A percentile compares a stretch with the other conserved stretches of the same genome.
Conservation (phyloP, 2,888 invertebrate species). For the Augiades crinisus region DNA sequence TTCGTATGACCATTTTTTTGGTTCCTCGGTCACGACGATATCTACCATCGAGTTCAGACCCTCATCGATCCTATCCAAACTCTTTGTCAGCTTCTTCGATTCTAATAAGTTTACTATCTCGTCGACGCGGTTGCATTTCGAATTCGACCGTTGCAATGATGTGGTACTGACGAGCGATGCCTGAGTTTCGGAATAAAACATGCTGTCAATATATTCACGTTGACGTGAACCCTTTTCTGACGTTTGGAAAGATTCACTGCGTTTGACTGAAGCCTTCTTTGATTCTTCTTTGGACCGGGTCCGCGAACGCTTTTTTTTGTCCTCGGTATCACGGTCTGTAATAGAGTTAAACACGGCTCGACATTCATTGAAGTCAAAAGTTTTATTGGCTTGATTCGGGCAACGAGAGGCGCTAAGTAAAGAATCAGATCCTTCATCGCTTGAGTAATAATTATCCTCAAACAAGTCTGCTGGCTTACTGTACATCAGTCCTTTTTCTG, state of each 20-base stretch:
- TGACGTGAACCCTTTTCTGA: constrained; percentile 70
- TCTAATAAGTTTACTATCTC: constrained; percentile 80
- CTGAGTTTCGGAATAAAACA: constrained; percentile 79
- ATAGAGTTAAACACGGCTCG: constrained; percentile 81
- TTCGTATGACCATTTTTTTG: constrained; percentile 72
- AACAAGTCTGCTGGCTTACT: constrained; percentile 78
- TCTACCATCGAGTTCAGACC: constrained; percentile 87
- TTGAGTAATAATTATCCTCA: constrained; percentile 80
- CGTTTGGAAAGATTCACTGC: constrained; percentile 75
- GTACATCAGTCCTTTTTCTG: constrained; percentile 80
- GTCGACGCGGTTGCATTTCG: constrained; percentile 67
- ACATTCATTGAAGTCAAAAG: constrained; percentile 75
- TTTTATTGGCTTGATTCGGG: constrained; percentile 60
- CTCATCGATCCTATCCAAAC: constrained; percentile 89
- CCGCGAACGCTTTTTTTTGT: constrained; percentile 56
- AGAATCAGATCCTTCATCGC: constrained; percentile 87
- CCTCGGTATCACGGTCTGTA: constrained; percentile 73
- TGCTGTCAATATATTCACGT: constrained; percentile 80
- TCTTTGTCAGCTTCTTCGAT: constrained; percentile 85
- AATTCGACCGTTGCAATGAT: constrained; percentile 51
- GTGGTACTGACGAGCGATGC: constrained; percentile 38
- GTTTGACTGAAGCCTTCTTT: constrained; percentile 60
- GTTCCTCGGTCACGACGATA: constrained; percentile 84
- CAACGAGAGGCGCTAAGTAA: constrained; percentile 83
- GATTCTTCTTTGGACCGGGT: constrained; percentile 65